Percentiles rank a stretch among this genome's conserved stretches.
phyloP scores from a whole-genome alignment of 2,888 invertebrate species.

The Dasysyrphus albostriatus region DNA sequence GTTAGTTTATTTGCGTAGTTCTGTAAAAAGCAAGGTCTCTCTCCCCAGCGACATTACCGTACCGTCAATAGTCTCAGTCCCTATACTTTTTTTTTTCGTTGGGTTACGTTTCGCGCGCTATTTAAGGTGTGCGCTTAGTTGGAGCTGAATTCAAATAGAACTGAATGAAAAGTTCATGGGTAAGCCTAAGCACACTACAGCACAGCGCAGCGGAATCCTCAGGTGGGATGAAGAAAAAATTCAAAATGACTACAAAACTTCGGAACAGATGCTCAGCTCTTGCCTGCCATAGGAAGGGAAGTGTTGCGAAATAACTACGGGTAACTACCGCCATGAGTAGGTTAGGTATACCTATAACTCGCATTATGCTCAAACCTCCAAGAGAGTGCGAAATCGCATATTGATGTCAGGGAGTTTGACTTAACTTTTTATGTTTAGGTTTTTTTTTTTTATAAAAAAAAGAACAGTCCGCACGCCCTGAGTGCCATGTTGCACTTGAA shows the following conservation, averaged over 20 bases:
- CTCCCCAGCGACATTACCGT: slow-evolving; percentile 28
- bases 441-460: background rate
- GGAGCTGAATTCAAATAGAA: slow-evolving; percentile 10
- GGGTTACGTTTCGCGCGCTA: slow-evolving; percentile 33
- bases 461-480: slow-evolving; percentile 32
- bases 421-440: slow-evolving; percentile 27
- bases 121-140: slow-evolving; percentile 67
- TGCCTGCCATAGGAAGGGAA: slow-evolving; percentile 36
- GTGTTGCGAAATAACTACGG: slow-evolving; percentile 50
- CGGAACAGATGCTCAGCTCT: slow-evolving; percentile 66
- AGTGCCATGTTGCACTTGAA: slow-evolving; percentile 57
- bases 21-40: slow-evolving; percentile 48
- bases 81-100: slow-evolving; percentile 22
- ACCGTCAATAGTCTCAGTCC: slow-evolving; percentile 50
- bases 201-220: slow-evolving; percentile 21
- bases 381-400: slow-evolving; percentile 70
- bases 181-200: background rate
- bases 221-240: slow-evolving; percentile 47
- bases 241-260: slow-evolving; percentile 39
- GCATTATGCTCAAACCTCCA: slow-evolving; percentile 26
- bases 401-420: slow-evolving; percentile 70
- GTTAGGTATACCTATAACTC: slow-evolving; percentile 6
- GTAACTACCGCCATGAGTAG: slow-evolving; percentile 20
- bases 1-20: slow-evolving; percentile 51
- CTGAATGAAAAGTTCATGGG: slow-evolving; percentile 71